Evolutionary conservation across 2,113 vertebrate species (phyloP), one percentile per base, ranked within the genome.

Genomic region (Centropristis striata): DNA sequence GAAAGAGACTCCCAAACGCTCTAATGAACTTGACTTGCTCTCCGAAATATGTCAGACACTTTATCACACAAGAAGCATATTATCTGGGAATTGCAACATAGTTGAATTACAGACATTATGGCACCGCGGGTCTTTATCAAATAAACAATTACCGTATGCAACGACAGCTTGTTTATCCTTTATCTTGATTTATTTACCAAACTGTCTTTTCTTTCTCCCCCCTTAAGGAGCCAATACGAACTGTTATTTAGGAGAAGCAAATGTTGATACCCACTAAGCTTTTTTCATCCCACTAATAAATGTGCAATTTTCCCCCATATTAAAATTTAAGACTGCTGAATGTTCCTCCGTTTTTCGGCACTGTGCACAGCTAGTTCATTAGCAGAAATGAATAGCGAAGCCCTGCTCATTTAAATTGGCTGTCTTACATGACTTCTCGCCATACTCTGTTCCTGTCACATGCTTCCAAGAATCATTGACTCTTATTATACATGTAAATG

Each of bases 401-500:
- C 96, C 95, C 93, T 92, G 96, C 98, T 98, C 97, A 97, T 98
- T 98, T 99, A 99, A 97, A 99, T 97, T 95, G 96, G 96, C 97
- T 98, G 98, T 98, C 97, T 97, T 98, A 97, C 97, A 98, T 96
- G 96, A 96, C 96, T 97, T 97, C 97, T 97, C 96, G 95, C 97
- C 95, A 92, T 96, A 97, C 97, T 99, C 97, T 97, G 97, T 98
- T 98, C 97, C 98, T 96, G 97, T 98, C 98, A 98, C 96, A 96
- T 94, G 96, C 96, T 96, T 97, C 97, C 95, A 97, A 97, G 98
- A 99, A 99, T 99, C 98, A 99, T 99, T 98, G 98, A 97, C 97
- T 99, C 97, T 98, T 99, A 99, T 99, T 99, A 99, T 98, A 99
- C 97, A 98, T 98, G 97, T 98, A 99, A 99, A 99, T 99, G 97